Evolutionary conservation across 1,140 invertebrate species (phyloP).

Genomic region (Heliconius himera): DNA sequence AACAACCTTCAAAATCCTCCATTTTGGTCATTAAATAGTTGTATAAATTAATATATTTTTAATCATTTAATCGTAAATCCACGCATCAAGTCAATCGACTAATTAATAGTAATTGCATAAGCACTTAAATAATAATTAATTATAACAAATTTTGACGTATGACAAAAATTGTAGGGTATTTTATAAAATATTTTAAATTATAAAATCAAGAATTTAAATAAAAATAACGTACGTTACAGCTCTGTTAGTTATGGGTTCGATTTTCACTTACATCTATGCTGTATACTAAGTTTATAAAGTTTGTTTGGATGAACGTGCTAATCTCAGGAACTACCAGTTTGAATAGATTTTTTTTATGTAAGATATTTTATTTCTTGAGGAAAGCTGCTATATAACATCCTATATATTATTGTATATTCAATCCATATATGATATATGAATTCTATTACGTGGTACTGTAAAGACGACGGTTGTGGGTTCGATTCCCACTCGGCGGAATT

Average conservation of each 20-base stretch:
- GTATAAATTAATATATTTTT: conserved; percentile 11
- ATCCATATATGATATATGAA: too few relatives aligned
- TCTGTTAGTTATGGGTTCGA: background rate
- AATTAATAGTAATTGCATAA: background rate
- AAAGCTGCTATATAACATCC: too few relatives aligned
- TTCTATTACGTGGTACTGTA: too few relatives aligned
- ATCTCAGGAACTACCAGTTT: too few relatives aligned
- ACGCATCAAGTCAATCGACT: background rate
- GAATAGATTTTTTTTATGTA: too few relatives aligned
- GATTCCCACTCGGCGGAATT: too few relatives aligned
- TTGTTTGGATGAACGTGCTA: too few relatives aligned
- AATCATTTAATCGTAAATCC: conserved; percentile 10
- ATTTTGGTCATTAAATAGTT: conserved; percentile 5
- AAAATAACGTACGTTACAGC: background rate
- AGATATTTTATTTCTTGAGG: too few relatives aligned
- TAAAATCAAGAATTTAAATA: background rate
- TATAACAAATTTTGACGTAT: background rate
- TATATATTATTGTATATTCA: too few relatives aligned
- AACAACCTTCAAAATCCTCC: background rate
- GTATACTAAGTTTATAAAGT: too few relatives aligned
- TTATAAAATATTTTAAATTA: background rate
- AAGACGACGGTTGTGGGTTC: too few relatives aligned
- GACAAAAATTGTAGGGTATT: background rate
- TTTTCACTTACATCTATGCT: background rate
- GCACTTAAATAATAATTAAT: background rate